These are phyloP conservation scores for Stichopus chloronotus DNA, from an alignment of 35 echinoderm and acorn worm genomes.

Conservation along the genomic window DNA sequence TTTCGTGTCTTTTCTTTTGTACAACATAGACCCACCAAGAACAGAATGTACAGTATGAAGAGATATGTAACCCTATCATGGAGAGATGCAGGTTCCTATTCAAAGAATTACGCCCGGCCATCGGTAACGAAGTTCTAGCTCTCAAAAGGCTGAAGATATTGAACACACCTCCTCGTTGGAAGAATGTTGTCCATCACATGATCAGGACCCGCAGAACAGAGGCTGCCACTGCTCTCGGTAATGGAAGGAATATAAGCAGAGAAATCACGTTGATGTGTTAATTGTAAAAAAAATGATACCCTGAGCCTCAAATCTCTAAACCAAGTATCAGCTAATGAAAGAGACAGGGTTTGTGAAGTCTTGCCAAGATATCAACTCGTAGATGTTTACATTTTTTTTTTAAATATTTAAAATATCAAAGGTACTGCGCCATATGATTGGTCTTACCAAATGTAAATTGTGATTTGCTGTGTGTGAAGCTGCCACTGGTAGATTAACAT, in stretches of 20 bases:
- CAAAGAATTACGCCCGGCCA: slow-evolving; percentile 91
- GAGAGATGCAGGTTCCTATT: slow-evolving; percentile 88
- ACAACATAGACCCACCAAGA: slow-evolving; percentile 84
- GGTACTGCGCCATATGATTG: no score
- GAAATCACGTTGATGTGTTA: neutral
- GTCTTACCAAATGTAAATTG: no score
- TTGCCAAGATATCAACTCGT: no score
- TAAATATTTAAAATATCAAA: no score
- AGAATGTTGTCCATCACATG: slow-evolving; percentile 83
- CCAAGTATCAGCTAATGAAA: neutral
- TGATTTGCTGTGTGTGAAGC: no score
- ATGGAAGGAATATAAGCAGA: neutral
- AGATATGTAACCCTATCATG: slow-evolving; percentile 80
- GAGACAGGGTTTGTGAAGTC: no score
- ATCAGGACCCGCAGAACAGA: slow-evolving; percentile 76
- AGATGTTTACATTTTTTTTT: no score
- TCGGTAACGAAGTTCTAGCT: slow-evolving; percentile 93
- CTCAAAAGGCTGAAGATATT: slow-evolving; percentile 91
- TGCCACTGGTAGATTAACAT: no score
- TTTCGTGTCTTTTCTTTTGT: neutral
- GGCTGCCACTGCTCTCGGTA: slow-evolving; percentile 50
- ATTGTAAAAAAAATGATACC: neutral
- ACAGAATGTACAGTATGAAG: slow-evolving; percentile 68
- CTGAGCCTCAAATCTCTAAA: neutral
- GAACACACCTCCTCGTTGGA: slow-evolving; percentile 92